These are phyloP conservation scores for Drosophila pegasa DNA, from an alignment of 2,888 invertebrate species.

Conservation along the genomic window DNA sequence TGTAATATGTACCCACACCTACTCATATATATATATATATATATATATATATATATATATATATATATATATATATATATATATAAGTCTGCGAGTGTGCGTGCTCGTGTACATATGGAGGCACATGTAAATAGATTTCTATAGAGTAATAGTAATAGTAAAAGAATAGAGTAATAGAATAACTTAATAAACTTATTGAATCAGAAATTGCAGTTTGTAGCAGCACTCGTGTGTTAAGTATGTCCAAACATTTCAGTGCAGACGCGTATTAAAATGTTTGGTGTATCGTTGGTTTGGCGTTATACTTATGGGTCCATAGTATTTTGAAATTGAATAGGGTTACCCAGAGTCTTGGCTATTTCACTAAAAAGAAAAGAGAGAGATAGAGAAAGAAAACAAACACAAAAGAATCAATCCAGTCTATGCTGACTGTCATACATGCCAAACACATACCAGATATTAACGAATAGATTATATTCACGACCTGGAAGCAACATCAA, in stretches of 20 bases:
- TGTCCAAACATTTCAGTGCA: too few relatives aligned
- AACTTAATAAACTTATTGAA: constrained; percentile 10
- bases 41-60: too few relatives aligned
- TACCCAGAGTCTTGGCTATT: not conserved
- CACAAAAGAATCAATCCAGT: constrained; percentile 6
- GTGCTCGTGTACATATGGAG: too few relatives aligned
- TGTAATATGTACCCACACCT: too few relatives aligned
- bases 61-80: too few relatives aligned
- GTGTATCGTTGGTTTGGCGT: constrained; percentile 2
- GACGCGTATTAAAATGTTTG: constrained; percentile 36
- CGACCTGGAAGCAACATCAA: not conserved
- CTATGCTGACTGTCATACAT: constrained; percentile 16
- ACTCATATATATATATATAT: too few relatives aligned
- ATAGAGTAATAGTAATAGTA: too few relatives aligned
- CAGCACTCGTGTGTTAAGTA: too few relatives aligned
- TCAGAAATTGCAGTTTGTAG: constrained; percentile 17
- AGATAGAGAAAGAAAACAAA: too few relatives aligned
- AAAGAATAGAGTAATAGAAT: too few relatives aligned
- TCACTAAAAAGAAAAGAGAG: not conserved
- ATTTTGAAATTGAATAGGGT: constrained; percentile 15
- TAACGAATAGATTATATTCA: constrained; percentile 5
- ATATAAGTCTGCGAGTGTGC: too few relatives aligned
- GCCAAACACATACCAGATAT: constrained; percentile 2
- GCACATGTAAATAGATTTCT: too few relatives aligned
- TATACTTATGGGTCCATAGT: constrained; percentile 23